Conservation (phyloP, 2,797 vertebrate genomes). For the Gallinago solitaria region DNA sequence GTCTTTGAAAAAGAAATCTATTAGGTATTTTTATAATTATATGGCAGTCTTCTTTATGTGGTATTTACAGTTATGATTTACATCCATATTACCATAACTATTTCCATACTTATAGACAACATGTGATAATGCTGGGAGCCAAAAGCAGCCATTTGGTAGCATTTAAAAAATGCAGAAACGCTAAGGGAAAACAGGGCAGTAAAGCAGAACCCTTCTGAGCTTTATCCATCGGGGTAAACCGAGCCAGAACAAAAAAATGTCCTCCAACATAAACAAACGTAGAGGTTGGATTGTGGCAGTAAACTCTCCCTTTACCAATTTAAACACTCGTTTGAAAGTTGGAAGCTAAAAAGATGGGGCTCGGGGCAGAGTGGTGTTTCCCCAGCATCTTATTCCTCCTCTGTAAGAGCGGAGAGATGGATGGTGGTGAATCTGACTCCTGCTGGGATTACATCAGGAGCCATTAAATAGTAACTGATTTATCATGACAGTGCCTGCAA, state of each 20-base stretch:
- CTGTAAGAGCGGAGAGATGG: background rate
- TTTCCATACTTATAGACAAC: conserved; percentile 66
- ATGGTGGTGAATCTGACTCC: background rate
- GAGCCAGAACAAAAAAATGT: conserved; percentile 40
- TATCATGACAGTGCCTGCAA: conserved; percentile 11
- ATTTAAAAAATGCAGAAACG: conserved; percentile 62
- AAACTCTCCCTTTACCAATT: conserved; percentile 42
- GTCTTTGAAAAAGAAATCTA: conserved; percentile 68
- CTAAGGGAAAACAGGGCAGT: conserved; percentile 55
- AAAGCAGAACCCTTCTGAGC: conserved; percentile 47
- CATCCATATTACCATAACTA: conserved; percentile 61
- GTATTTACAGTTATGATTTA: conserved; percentile 70
- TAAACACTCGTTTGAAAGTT: background rate
- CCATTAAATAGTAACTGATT: conserved; percentile 24
- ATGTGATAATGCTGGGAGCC: conserved; percentile 61
- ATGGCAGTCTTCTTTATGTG: conserved; percentile 65
- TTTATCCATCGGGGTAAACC: background rate
- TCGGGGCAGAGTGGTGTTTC: background rate
- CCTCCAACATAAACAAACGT: conserved; percentile 47
- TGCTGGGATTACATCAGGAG: background rate
- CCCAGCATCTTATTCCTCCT: background rate
- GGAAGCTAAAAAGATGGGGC: background rate
- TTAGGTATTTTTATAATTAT: conserved; percentile 74
- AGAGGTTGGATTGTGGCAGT: conserved; percentile 11
- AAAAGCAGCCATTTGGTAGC: conserved; percentile 67